A percentile compares a stretch with the other conserved stretches of the same genome.
These are phyloP conservation scores for Drosophila ohnishii DNA, from an alignment of 1,140 invertebrate species.

Conservation along the genomic window DNA sequence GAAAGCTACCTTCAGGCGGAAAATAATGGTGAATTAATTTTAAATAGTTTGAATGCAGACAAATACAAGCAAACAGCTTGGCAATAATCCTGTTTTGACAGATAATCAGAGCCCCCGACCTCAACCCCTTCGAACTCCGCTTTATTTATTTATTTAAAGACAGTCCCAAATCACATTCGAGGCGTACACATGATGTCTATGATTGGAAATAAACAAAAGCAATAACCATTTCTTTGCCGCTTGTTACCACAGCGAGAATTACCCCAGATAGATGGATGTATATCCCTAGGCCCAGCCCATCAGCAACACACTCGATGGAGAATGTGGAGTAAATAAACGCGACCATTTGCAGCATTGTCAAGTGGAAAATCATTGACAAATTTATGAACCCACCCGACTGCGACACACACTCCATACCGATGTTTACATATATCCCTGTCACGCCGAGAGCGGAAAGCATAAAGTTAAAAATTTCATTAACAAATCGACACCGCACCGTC, in stretches of 20 bases:
- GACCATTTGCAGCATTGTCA: slow-evolving; percentile 52
- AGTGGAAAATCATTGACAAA: slow-evolving; percentile 64
- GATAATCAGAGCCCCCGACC: slow-evolving; percentile 2
- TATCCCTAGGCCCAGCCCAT: neutral
- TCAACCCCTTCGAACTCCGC: slow-evolving; percentile 14
- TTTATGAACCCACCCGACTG: slow-evolving; percentile 37
- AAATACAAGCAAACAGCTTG: neutral
- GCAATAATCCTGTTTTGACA: slow-evolving; percentile 41
- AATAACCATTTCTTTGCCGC: slow-evolving; percentile 38
- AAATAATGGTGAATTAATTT: slow-evolving; percentile 10
- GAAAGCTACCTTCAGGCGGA: neutral
- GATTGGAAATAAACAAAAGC: slow-evolving; percentile 51
- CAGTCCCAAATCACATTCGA: slow-evolving; percentile 17
- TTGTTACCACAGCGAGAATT: slow-evolving; percentile 26
- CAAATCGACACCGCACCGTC: slow-evolving; percentile 57
- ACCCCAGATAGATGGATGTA: slow-evolving; percentile 14
- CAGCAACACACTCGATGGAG: slow-evolving; percentile 21
- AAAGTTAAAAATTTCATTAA: slow-evolving; percentile 72
- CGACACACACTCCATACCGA: slow-evolving; percentile 9
- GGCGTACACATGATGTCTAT: slow-evolving; percentile 25
- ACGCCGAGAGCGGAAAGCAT: slow-evolving; percentile 39
- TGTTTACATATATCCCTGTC: slow-evolving; percentile 15
- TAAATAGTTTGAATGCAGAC: slow-evolving; percentile 1
- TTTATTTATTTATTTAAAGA: slow-evolving; percentile 51
- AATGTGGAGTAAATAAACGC: slow-evolving; percentile 55